Base-by-base conservation (phyloP, 1,140 invertebrate genomes). In the Mylabris phalerata region DNA sequence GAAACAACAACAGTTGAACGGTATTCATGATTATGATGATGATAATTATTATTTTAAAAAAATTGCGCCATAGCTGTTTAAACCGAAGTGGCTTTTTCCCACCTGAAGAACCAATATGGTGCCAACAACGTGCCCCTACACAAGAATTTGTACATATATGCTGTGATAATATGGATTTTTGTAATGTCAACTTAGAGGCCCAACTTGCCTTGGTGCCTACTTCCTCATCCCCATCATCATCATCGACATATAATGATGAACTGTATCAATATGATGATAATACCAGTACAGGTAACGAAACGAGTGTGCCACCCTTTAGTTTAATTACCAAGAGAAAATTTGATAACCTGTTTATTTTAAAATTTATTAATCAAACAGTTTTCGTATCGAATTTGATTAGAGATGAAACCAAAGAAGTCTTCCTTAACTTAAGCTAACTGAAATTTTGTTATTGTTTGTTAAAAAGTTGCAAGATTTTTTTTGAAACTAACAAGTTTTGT, bases 21-120 rank as follows among this genome's bases (percentile, higher is more conserved):
- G 32, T 32, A 5, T 32, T 32, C 7, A 32, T 32, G 7, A 32
- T 32, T 5, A 32, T 32, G 32, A 32, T 32, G 32, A 32, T 32
- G 32, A 32, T 32, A 32, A 32, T 32, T 32, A 1, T 32, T 42
- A 42, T 42, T n/a, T 42, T 7, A 42, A 42, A 42, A 42, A n/a
- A 42, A 10, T 10, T 42, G 52, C 32, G 13, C 11, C 48, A 32
- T 80, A 88, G 87, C 74, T 90, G 88, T 76, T 75, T 88, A 67
- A 71, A 83, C 69, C 79, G 78, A 78, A 75, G 75, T 63, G 73
- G 82, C 62, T 84, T 84, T 79, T 85, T 89, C 71, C 88, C 88
- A 66, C 85, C 85, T 64, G 87, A 87, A 75, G 76, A 79, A 61
- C 83, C 86, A 43, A 73, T 79, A 61, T 77, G 75, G 76, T 90